Evolutionary conservation across 1,140 invertebrate species (phyloP).

Genomic region (Rhyzopertha dominica): DNA sequence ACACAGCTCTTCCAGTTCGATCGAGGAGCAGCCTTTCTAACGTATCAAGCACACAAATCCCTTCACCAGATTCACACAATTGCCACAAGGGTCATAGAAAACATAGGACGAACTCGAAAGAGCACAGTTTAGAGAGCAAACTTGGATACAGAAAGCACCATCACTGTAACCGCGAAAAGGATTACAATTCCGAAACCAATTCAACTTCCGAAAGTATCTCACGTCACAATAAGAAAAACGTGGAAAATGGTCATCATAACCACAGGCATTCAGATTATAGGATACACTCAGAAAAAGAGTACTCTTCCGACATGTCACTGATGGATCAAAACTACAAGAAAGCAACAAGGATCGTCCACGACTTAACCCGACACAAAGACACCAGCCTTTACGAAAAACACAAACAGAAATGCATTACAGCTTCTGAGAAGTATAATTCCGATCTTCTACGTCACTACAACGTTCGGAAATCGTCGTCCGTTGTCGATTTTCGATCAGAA

Average conservation of each 20-base stretch:
- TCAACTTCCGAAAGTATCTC: constrained; percentile 45
- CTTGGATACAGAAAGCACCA: constrained; percentile 37
- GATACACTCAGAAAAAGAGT: constrained; percentile 28
- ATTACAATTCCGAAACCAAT: constrained; percentile 54
- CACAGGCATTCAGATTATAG: constrained; percentile 23
- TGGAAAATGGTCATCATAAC: constrained; percentile 24
- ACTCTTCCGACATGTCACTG: constrained; percentile 19
- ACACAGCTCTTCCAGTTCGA: constrained; percentile 46
- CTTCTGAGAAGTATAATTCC: constrained; percentile 41
- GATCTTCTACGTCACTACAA: constrained; percentile 43
- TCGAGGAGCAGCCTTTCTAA: constrained; percentile 53
- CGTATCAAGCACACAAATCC: constrained; percentile 47
- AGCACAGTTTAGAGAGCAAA: constrained; percentile 39
- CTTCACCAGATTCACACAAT: constrained; percentile 37
- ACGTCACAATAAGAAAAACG: constrained; percentile 26
- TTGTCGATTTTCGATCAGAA: constrained; percentile 42
- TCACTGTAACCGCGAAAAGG: constrained; percentile 41
- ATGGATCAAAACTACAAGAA: constrained; percentile 44
- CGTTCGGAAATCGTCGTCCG: constrained; percentile 41
- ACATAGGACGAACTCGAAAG: constrained; percentile 25
- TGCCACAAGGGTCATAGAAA: constrained; percentile 42
- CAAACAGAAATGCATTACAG: constrained; percentile 39
- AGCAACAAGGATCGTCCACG: constrained; percentile 43
- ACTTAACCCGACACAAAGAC: constrained; percentile 40
- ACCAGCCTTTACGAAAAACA: constrained; percentile 39